Evolutionary conservation across 2,888 invertebrate genomes (phyloP), one percentile per base, ranked within the genome.

Genomic region (Gymnosoma rotundatum): DNA sequence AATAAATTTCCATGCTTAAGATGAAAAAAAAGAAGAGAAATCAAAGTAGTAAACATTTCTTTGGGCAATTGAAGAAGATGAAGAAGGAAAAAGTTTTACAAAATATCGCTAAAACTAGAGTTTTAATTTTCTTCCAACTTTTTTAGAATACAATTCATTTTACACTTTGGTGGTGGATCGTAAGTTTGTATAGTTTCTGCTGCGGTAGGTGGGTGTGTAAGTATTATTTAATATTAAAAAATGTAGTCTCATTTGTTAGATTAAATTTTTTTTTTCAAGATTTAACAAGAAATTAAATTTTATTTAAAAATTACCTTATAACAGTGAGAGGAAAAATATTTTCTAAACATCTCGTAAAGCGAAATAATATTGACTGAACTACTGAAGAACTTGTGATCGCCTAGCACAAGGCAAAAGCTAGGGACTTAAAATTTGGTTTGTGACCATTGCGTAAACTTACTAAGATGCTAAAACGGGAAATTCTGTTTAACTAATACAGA

Each of bases 1-100:
- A 83, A 79, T 79, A 83, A 73, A 78, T 83, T 78, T 78, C 72
- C 66, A 52, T 52, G 38, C 48, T 76, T 66, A 70, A 38, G 42
- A 42, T 3, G 12, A 12, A 42, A 42, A 12, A 42, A 12, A 42
- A 42, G 42, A 12, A 42, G 42, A 42, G 12, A 2, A 42, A 60
- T 66, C 50, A 72, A 78, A 72, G 21, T 48, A 38, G 58, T 72
- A 64, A 73, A 66, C 52, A 60, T 79, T 73, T 72, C 58, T 66
- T 73, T 75, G 70, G 58, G 67, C 58, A 75, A 66, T 50, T 45
- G 58, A 12, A 69, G 56, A 69, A 75, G 58, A n/a, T n/a, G n/a
- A 12, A 64, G 56, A 69, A 75, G 67, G 73, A 45, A 75, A 48
- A 83, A 66, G 8, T 83, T 78, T 67, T 48, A 54, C 61, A 67